Evolutionary conservation across 64 coral and sea anemone species (phyloP).

Genomic region (Montipora cactus): DNA sequence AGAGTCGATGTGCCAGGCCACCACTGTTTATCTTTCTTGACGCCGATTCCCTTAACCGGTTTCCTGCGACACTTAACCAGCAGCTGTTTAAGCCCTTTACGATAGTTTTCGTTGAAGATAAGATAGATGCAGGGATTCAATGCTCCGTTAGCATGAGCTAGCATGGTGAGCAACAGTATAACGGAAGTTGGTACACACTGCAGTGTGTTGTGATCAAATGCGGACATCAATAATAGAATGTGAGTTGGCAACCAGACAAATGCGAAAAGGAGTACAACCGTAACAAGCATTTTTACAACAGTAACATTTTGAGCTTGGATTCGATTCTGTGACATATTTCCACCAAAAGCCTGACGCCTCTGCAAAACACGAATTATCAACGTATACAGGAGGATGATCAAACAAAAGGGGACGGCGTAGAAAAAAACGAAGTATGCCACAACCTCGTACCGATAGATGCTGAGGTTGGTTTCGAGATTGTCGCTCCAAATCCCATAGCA

Average conservation of each 20-base stretch:
- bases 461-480: neutral
- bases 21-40: neutral
- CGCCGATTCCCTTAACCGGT: neutral
- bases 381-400: constrained; percentile 62
- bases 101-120: constrained; percentile 70
- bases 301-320: constrained; percentile 39
- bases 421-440: constrained; percentile 40
- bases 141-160: constrained; percentile 69
- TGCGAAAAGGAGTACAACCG: constrained; percentile 76
- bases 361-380: constrained; percentile 67
- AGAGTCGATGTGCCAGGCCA: constrained; percentile 21
- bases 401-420: constrained; percentile 57
- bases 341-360: constrained; percentile 73
- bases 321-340: constrained; percentile 59
- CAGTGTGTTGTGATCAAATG: neutral
- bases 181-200: constrained; percentile 1
- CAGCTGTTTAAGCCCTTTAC: constrained; percentile 11
- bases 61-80: constrained; percentile 3
- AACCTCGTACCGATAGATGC: constrained; percentile 29
- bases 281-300: constrained; percentile 79
- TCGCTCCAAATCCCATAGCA: constrained; percentile 33
- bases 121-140: constrained; percentile 87
- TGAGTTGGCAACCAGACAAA: constrained; percentile 80
- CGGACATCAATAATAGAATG: constrained; percentile 7
- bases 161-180: constrained; percentile 23